Evolutionary conservation across 2,888 invertebrate genomes (phyloP).

Genomic region (Mesorhabditis sp.): DNA sequence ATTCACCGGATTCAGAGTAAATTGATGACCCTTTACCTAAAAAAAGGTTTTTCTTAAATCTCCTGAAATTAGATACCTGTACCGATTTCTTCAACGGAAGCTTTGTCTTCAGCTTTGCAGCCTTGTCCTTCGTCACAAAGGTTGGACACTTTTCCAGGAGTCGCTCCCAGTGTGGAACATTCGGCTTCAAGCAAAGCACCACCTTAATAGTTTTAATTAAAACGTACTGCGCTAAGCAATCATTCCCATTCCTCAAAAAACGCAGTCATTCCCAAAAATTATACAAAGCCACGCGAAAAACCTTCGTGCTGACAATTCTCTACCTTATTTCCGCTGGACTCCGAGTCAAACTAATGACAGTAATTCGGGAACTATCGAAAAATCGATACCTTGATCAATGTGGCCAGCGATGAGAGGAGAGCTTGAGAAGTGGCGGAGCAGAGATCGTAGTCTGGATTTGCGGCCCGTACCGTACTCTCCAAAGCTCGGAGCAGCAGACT

Average conservation of each 20-base stretch:
- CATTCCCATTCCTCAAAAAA: background rate
- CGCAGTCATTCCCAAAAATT: too few species aligned
- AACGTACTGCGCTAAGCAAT: background rate
- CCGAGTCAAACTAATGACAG: too few species aligned
- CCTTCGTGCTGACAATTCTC: too few species aligned
- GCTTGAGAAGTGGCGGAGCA: slow-evolving; percentile 69
- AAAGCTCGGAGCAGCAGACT: slow-evolving; percentile 43
- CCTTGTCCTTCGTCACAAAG: slow-evolving; percentile 80
- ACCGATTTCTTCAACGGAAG: slow-evolving; percentile 25
- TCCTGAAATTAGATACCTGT: slow-evolving; percentile 11
- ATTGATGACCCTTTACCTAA: slow-evolving; percentile 76
- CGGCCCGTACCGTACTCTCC: slow-evolving; percentile 30
- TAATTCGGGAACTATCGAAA: too few species aligned
- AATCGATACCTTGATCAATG: slow-evolving; percentile 71
- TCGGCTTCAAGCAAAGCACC: slow-evolving; percentile 44
- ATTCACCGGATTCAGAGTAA: slow-evolving; percentile 81
- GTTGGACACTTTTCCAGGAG: slow-evolving; percentile 75
- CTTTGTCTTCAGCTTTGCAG: slow-evolving; percentile 56
- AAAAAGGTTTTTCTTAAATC: slow-evolving; percentile 10
- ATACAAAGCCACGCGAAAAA: too few species aligned
- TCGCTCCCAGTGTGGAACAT: slow-evolving; percentile 55
- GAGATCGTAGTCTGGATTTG: slow-evolving; percentile 66
- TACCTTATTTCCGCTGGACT: too few species aligned
- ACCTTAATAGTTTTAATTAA: slow-evolving; percentile 27
- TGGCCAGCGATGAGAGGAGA: slow-evolving; percentile 75